Percentiles rank a stretch among this genome's conserved stretches.
These are phyloP conservation scores for Bambusicola thoracicus DNA, from an alignment of 2,113 vertebrate genomes.

Conservation along the genomic window DNA sequence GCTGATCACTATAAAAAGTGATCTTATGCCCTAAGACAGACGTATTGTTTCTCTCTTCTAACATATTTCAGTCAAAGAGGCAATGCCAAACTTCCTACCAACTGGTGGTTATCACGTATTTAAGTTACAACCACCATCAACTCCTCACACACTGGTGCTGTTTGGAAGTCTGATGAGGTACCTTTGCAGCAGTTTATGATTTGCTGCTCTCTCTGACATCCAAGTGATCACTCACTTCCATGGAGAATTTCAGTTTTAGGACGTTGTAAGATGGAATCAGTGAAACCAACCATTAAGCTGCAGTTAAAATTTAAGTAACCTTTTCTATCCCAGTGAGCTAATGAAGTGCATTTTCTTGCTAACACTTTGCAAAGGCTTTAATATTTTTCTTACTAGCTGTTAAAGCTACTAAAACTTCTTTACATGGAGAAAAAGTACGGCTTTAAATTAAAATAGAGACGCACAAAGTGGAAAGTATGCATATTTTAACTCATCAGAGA, in stretches of 20 bases:
- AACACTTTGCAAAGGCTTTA: conserved; percentile 60
- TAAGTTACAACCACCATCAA: background rate
- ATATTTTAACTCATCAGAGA: conserved; percentile 22
- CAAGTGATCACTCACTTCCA: background rate
- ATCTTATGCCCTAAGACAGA: no score
- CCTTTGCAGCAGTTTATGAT: background rate
- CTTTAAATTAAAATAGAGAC: conserved; percentile 58
- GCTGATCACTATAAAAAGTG: background rate
- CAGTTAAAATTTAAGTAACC: conserved; percentile 68
- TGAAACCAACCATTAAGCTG: conserved; percentile 57
- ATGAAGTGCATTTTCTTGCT: conserved; percentile 72
- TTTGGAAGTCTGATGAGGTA: background rate
- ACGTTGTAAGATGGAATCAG: conserved; percentile 8
- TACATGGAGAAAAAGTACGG: background rate
- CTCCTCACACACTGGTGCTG: background rate
- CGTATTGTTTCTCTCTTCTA: background rate
- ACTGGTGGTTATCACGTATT: background rate
- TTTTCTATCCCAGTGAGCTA: conserved; percentile 59
- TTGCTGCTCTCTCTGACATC: background rate
- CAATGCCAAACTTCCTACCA: background rate
- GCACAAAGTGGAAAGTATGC: background rate
- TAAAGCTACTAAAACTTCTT: conserved; percentile 48
- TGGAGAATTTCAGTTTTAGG: conserved; percentile 2
- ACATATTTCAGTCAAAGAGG: background rate
- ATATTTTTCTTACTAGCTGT: conserved; percentile 47